Percentiles rank a stretch among this genome's conserved stretches.
These are phyloP conservation scores for Oasisia sp. DNA, from an alignment of 2,888 invertebrate genomes.

Conservation along the genomic window DNA sequence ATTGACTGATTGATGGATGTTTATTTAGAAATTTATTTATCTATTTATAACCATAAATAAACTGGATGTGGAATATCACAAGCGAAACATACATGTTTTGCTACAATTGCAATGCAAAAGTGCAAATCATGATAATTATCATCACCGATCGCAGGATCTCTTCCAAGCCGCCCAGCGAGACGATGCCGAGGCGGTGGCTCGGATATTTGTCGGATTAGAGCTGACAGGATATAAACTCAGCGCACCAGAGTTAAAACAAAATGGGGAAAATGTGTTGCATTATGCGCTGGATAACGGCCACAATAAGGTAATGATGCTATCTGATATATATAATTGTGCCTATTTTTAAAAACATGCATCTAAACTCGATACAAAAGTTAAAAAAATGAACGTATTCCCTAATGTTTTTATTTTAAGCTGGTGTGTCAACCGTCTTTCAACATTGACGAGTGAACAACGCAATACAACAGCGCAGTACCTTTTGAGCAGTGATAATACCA, in stretches of 20 bases:
- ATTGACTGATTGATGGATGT: too few species aligned
- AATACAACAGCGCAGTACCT: too few species aligned
- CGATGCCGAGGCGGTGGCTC: neutral
- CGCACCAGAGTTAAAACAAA: slow-evolving; percentile 20
- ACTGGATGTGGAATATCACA: neutral
- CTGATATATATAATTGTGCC: neutral
- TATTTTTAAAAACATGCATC: too few species aligned
- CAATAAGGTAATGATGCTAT: neutral
- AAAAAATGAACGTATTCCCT: too few species aligned
- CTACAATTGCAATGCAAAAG: too few species aligned
- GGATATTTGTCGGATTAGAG: neutral
- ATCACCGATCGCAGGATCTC: neutral
- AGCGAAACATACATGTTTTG: neutral
- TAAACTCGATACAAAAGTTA: too few species aligned
- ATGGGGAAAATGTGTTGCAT: slow-evolving; percentile 32
- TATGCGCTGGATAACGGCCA: slow-evolving; percentile 30
- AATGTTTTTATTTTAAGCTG: too few species aligned
- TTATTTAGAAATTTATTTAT: too few species aligned
- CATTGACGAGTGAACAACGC: too few species aligned
- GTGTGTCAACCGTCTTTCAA: too few species aligned
- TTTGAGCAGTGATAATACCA: too few species aligned
- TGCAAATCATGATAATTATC: neutral
- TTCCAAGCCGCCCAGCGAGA: slow-evolving; percentile 33
- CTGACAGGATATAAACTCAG: slow-evolving; percentile 17
- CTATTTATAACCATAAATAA: too few species aligned